These are phyloP conservation scores for Halictus rubicundus DNA, from an alignment of 1,140 invertebrate genomes.

Conservation along the genomic window DNA sequence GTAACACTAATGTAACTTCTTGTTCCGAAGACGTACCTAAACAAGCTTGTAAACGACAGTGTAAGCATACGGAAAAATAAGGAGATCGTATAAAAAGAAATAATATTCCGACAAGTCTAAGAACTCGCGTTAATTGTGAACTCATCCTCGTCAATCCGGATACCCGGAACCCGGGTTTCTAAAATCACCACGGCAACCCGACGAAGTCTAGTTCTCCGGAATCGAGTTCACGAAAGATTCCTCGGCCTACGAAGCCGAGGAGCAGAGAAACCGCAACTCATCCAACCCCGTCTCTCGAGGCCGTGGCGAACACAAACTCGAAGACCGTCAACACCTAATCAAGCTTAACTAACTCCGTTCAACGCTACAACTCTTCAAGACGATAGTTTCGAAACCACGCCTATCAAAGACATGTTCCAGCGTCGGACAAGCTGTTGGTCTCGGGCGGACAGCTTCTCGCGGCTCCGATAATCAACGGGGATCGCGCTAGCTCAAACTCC, in stretches of 20 bases:
- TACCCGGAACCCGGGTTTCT: too few relatives aligned
- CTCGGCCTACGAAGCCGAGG: background rate
- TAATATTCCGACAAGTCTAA: too few relatives aligned
- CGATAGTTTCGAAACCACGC: conserved; percentile 30
- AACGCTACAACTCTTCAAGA: conserved; percentile 13
- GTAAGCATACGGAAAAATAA: too few relatives aligned
- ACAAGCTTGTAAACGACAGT: too few relatives aligned
- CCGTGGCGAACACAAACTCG: background rate
- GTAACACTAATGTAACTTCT: too few relatives aligned
- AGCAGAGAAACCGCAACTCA: background rate
- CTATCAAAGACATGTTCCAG: conserved; percentile 34
- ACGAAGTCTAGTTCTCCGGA: too few relatives aligned
- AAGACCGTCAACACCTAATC: conserved; percentile 29
- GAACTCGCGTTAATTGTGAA: too few relatives aligned
- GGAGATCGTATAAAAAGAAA: too few relatives aligned
- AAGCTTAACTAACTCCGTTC: conserved; percentile 23
- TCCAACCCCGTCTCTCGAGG: background rate
- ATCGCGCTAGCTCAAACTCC: conserved; percentile 29
- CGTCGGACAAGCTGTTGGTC: conserved; percentile 1
- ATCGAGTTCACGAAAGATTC: background rate
- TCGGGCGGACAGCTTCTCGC: background rate
- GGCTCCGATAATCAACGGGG: conserved; percentile 55
- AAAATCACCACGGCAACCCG: too few relatives aligned
- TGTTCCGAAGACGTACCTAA: too few relatives aligned
- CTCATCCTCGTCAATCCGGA: too few relatives aligned